Conservation (phyloP, 2,888 invertebrate genomes). For the Amphipoea lucens region DNA sequence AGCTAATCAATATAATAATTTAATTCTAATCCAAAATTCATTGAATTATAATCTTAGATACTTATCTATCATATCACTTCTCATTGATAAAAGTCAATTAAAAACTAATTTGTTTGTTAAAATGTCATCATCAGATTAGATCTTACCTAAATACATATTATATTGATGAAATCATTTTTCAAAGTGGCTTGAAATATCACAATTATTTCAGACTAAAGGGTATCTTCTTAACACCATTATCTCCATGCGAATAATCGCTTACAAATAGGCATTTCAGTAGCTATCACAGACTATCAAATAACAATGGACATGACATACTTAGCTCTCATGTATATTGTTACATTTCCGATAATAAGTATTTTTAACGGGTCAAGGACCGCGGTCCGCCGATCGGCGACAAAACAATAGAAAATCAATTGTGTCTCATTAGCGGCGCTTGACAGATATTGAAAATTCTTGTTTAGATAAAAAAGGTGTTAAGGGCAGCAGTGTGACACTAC, state of each 20-base stretch:
- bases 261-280: background rate
- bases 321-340: slow-evolving; percentile 1
- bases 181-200: background rate
- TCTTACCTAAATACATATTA: background rate
- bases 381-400: no score
- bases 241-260: background rate
- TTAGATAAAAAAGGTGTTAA: background rate
- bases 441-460: background rate
- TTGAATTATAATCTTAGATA: slow-evolving; percentile 36
- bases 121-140: slow-evolving; percentile 7
- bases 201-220: background rate
- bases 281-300: background rate
- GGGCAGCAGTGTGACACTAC: no score
- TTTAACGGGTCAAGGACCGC: no score
- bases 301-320: background rate
- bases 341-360: slow-evolving; percentile 2
- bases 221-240: no score
- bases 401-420: no score
- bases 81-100: slow-evolving; percentile 24
- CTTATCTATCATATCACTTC: slow-evolving; percentile 21
- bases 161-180: background rate
- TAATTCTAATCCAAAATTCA: slow-evolving; percentile 15
- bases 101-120: background rate
- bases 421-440: no score
- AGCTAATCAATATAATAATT: background rate